phyloP scores from a whole-genome alignment of 2,888 invertebrate species.

The Aspidiotus destructor region DNA sequence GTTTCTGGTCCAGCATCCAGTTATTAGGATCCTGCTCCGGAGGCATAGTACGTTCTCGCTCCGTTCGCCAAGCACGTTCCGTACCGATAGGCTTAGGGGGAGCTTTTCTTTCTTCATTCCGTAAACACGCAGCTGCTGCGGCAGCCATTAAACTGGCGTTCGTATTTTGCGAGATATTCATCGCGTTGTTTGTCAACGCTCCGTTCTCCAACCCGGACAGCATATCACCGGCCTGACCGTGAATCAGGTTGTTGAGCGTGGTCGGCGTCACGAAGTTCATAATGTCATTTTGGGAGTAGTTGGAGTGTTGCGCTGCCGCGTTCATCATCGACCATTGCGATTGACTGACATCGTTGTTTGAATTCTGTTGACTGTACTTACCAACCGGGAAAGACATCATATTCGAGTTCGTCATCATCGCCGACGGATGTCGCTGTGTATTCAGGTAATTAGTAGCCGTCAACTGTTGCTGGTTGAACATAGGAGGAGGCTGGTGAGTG shows the following conservation, averaged over 20 bases:
- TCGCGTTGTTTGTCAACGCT: slow-evolving; percentile 15
- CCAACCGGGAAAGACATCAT: slow-evolving; percentile 39
- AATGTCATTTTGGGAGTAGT: slow-evolving; percentile 33
- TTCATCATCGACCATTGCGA: slow-evolving; percentile 42
- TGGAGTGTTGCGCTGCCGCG: slow-evolving; percentile 37
- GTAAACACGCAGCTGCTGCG: slow-evolving; percentile 44
- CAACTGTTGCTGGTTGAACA: slow-evolving; percentile 32
- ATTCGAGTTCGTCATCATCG: slow-evolving; percentile 38
- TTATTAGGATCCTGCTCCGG: slow-evolving; percentile 23
- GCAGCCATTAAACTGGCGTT: slow-evolving; percentile 42
- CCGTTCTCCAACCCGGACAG: slow-evolving; percentile 43
- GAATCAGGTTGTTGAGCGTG: slow-evolving; percentile 34
- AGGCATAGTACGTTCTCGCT: slow-evolving; percentile 21
- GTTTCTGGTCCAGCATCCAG: slow-evolving; percentile 32
- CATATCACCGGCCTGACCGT: slow-evolving; percentile 41
- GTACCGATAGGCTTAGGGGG: slow-evolving; percentile 68
- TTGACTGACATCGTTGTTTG: slow-evolving; percentile 37
- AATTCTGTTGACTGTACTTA: slow-evolving; percentile 40
- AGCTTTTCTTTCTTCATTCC: slow-evolving; percentile 49
- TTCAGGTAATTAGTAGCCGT: slow-evolving; percentile 25
- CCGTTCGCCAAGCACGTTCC: slow-evolving; percentile 62
- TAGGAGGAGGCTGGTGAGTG: slow-evolving; percentile 35
- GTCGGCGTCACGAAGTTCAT: slow-evolving; percentile 35
- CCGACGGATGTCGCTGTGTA: slow-evolving; percentile 35
- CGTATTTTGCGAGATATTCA: slow-evolving; percentile 35